These are phyloP conservation scores for Didymodactylos carnosus DNA, from an alignment of 2,888 invertebrate genomes.

Conservation along the genomic window DNA sequence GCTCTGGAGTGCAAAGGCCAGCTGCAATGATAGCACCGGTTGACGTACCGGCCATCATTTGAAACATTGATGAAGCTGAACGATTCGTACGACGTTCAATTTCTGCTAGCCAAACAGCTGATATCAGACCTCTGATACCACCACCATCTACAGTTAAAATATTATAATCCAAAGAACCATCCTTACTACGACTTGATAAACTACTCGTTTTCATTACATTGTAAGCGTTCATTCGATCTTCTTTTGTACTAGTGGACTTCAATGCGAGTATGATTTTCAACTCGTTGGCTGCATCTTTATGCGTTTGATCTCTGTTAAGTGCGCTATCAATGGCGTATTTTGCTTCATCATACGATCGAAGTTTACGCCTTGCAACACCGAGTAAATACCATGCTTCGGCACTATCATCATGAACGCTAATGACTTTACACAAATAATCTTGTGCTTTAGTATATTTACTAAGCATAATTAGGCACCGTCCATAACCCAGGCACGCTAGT, in stretches of 20 bases:
- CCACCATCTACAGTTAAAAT: neutral
- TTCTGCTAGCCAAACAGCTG: neutral
- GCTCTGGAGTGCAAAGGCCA: neutral
- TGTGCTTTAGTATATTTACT: neutral
- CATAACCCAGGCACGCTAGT: neutral
- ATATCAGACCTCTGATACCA: neutral
- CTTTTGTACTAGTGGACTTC: neutral
- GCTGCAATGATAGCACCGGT: neutral
- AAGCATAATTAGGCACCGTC: neutral
- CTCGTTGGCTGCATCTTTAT: neutral
- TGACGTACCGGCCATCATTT: constrained; percentile 1
- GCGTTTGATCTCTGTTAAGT: neutral
- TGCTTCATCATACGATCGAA: neutral
- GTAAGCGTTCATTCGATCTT: neutral
- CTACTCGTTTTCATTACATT: neutral
- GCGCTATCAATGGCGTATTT: neutral
- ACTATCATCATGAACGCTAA: neutral
- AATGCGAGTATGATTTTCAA: neutral
- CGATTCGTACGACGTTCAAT: neutral
- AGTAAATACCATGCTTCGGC: neutral
- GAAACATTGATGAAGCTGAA: neutral
- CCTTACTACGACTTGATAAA: neutral
- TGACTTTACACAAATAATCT: neutral
- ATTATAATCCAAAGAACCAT: neutral
- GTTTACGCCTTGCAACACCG: neutral